Evolutionary conservation across 2,888 invertebrate species (phyloP), one percentile per base, ranked within the genome.

Genomic region (Eupsilia transversa): DNA sequence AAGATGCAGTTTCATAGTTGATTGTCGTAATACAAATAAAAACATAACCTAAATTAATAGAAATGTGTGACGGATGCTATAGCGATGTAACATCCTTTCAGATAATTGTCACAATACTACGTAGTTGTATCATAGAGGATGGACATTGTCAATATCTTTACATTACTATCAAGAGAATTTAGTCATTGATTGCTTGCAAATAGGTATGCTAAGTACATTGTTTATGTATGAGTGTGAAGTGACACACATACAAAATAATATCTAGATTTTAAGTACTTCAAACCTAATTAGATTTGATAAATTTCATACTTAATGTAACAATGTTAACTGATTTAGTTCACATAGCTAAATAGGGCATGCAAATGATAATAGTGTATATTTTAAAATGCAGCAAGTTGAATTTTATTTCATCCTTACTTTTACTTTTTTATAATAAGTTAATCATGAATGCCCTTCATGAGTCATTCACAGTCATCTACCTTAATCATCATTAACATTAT

Each of bases 51-150:
- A 68, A 79, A 77, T 72, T 59, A 38, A 61, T 33, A 43, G 43
- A 70, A 41, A 68, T 76, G 30, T 61, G 23, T 69, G 52, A 49
- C 9, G 30, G 46, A 74, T 70, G 56, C 65, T 76, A 70, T 77
- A 70, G 41, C 5, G n/a, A n/a, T n/a, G 60, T 74, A 70, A 86
- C 81, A 70, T 86, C 86, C 86, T 87, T 72, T 84, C 66, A 74
- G 86, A 87, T 87, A 83, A 84, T 81, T 81, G 79, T 74, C 70
- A 74, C 77, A 87, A 74, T 60, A 60, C 49, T 46, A 69, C 0
- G 0, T 61, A 59, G 20, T 69, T 27, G 46, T 66, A 69, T 54
- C 43, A 77, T 64, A 66, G 67, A 71, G 64, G 41, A 72, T 61
- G 57, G 30, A 59, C 23, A 12, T 66, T 68, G 27, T 65, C 60